Conservation (phyloP, 1,140 invertebrate species). For the Dreissena polymorpha region DNA sequence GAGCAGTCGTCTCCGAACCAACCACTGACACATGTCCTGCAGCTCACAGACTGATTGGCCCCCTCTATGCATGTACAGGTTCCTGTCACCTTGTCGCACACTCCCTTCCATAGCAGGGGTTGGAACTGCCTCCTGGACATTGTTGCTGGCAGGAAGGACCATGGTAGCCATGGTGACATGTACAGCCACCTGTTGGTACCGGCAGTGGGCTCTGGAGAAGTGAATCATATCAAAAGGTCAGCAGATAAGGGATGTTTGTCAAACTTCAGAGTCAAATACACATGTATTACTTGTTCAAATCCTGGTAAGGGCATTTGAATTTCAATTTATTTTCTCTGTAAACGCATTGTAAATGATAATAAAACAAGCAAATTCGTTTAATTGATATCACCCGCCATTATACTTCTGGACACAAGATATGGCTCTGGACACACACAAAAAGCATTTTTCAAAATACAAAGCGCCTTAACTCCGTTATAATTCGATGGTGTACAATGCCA, state of each 20-base stretch:
- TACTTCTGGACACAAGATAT: too few relatives aligned
- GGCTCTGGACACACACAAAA: too few relatives aligned
- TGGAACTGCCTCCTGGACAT: slow-evolving; percentile 59
- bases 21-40: slow-evolving; percentile 55
- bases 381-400: too few relatives aligned
- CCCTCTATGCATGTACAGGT: slow-evolving; percentile 55
- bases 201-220: slow-evolving; percentile 18
- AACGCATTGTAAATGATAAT: too few relatives aligned
- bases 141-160: slow-evolving; percentile 55
- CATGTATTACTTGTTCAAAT: too few relatives aligned
- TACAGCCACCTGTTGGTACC: slow-evolving; percentile 40
- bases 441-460: too few relatives aligned
- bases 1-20: slow-evolving; percentile 63
- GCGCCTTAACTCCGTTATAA: too few relatives aligned
- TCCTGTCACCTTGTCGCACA: slow-evolving; percentile 53
- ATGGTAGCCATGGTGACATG: slow-evolving; percentile 64
- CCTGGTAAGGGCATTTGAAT: too few relatives aligned
- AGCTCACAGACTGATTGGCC: slow-evolving; percentile 48
- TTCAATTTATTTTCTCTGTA: too few relatives aligned
- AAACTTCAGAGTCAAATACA: too few relatives aligned
- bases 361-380: too few relatives aligned
- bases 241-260: background rate
- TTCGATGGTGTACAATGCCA: too few relatives aligned
- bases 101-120: slow-evolving; percentile 62
- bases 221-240: background rate